These are phyloP conservation scores for Nibea coibor DNA, from an alignment of 2,113 vertebrate genomes.

Conservation along the genomic window DNA sequence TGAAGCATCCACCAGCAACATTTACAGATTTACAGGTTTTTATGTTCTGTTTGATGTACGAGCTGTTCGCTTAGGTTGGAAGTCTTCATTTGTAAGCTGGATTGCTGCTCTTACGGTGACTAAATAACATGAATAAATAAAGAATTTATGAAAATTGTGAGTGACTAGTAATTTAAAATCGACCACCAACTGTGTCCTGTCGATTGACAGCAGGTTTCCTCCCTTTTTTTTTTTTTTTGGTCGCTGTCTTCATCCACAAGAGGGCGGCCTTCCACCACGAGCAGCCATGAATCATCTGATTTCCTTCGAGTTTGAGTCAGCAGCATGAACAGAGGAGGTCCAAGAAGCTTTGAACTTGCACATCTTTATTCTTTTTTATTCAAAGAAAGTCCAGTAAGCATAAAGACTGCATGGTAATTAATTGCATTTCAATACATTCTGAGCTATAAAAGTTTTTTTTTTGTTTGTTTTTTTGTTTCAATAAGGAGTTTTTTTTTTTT, in stretches of 20 bases:
- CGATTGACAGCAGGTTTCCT: not conserved
- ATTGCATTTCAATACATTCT: slow-evolving; percentile 88
- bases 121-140: slow-evolving; percentile 4
- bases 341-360: slow-evolving; percentile 74
- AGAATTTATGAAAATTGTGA: not conserved
- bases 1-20: not conserved
- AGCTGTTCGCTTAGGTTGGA: not conserved
- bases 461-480: slow-evolving; percentile 73
- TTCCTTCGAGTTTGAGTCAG: not conserved
- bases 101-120: not conserved
- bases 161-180: not conserved
- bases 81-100: not conserved
- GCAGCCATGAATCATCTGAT: not conserved
- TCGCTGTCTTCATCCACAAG: slow-evolving; percentile 57
- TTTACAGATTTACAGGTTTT: not conserved
- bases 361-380: slow-evolving; percentile 84
- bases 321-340: slow-evolving; percentile 21
- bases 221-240: not conserved
- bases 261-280: slow-evolving; percentile 53
- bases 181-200: slow-evolving; percentile 20
- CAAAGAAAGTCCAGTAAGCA: slow-evolving; percentile 86
- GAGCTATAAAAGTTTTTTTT: slow-evolving; percentile 84
- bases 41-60: not conserved
- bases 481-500: slow-evolving; percentile 74
- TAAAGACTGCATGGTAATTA: slow-evolving; percentile 86